Base-by-base conservation (phyloP, 2,888 invertebrate species). In the Hartigia nigra region DNA sequence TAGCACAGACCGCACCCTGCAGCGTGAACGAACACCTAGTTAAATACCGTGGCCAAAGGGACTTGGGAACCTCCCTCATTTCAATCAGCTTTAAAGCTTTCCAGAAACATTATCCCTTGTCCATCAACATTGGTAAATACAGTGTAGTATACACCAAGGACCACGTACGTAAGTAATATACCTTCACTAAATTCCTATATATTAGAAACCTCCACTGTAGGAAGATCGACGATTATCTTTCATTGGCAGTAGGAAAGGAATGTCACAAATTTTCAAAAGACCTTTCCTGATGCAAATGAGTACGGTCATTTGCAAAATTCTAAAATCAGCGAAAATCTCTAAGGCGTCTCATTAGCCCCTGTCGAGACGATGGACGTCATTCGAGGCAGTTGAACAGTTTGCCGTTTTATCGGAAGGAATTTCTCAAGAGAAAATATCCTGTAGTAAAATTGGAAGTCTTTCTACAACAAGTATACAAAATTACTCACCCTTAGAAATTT, bases 1-100 rank as follows among this genome's bases (percentile, higher is more conserved):
- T 86, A 80, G 81, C 84, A 79, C 76, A 81, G 83, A 83, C 87
- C 86, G 83, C 86, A 78, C 86, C 86, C 82, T 79, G 32, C 14
- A 55, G 55, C 55, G 9, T 23, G 55, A 55, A 55, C 55, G 23
- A 55, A 23, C 55, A 23, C 55, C 55, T 72, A 72, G 31, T 72
- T 32, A 72, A 72, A 72, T 34, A 72, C 31, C 72, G 12, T 34
- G 72, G 72, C 31, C 34, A 23, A 34, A 34, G 72, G 12, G 31
- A 31, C 31, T 12, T 75, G 77, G 81, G 76, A 81, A 81, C 81
- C 85, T 74, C 84, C 86, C 85, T 82, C 77, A 78, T 82, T 86
- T 85, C 87, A 81, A 86, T 86, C 84, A 85, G 79, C 85, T 82
- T 81, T 80, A 81, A 79, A 81, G 77, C 80, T 78, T 81, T 76